Evolutionary conservation across 1,140 invertebrate species (phyloP).

Genomic region (Atta colombica): DNA sequence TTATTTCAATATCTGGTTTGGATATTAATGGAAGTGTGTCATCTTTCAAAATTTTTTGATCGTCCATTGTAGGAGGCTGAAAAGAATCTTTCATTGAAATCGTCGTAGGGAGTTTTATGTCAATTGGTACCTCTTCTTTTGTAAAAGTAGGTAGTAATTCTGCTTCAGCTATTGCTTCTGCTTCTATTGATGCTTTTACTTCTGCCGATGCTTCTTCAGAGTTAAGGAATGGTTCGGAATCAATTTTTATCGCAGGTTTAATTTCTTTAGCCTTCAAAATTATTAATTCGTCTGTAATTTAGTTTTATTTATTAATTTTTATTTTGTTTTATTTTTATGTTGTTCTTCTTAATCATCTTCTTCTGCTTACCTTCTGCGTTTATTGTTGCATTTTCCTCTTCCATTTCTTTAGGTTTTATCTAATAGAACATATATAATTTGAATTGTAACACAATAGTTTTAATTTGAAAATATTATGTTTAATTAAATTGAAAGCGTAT

Average conservation of each 20-base stretch:
- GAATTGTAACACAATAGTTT: neutral
- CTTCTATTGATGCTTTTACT: neutral
- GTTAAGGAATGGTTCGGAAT: neutral
- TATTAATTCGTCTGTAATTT: constrained; percentile 21
- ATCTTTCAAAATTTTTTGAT: too few relatives aligned
- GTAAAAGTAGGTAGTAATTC: neutral
- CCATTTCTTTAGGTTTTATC: constrained; percentile 19
- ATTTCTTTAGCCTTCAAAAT: neutral
- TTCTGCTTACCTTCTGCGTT: neutral
- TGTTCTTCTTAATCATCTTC: neutral
- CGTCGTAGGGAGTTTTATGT: neutral
- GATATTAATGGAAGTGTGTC: too few relatives aligned
- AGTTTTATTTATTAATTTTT: constrained; percentile 7
- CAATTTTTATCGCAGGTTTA: constrained; percentile 5
- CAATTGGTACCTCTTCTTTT: constrained; percentile 19
- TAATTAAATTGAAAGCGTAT: neutral
- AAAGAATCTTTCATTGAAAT: too few relatives aligned
- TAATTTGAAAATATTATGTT: neutral
- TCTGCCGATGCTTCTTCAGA: neutral
- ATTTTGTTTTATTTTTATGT: constrained; percentile 12
- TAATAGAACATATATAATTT: neutral
- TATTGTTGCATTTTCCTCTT: neutral
- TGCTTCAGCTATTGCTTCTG: constrained; percentile 5
- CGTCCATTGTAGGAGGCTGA: too few relatives aligned
- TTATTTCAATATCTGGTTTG: too few relatives aligned